phyloP scores from a whole-genome alignment of 2,888 invertebrate genomes.

The Galeopsomyia nigrocyanea region DNA sequence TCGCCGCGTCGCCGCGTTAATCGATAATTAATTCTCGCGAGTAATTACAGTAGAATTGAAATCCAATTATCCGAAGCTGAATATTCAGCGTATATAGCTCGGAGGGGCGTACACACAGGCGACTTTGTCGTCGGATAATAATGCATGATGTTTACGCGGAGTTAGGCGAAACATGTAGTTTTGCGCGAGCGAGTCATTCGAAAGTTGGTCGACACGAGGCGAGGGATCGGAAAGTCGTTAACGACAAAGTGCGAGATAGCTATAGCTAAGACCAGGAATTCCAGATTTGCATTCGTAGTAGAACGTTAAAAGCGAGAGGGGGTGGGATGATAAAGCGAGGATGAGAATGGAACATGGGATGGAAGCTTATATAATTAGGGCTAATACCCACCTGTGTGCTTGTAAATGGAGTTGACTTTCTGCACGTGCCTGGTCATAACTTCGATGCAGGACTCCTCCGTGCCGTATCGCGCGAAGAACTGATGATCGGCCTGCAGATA shows the following conservation, averaged over 20 bases:
- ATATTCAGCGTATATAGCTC: too few relatives aligned
- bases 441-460: slow-evolving; percentile 94
- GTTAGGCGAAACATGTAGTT: too few relatives aligned
- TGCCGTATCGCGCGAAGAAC: slow-evolving; percentile 94
- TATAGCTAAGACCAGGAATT: not conserved
- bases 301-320: not conserved
- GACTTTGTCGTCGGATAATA: too few relatives aligned
- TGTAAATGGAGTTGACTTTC: slow-evolving; percentile 90
- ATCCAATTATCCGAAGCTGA: too few relatives aligned
- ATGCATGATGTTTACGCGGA: too few relatives aligned
- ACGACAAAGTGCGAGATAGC: slow-evolving; percentile 6
- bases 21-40: too few relatives aligned
- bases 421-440: slow-evolving; percentile 96
- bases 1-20: too few relatives aligned
- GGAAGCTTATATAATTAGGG: too few relatives aligned
- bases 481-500: slow-evolving; percentile 97
- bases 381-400: slow-evolving; percentile 79
- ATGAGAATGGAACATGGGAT: not conserved
- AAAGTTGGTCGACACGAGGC: not conserved
- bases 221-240: slow-evolving; percentile 36
- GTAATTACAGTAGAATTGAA: too few relatives aligned
- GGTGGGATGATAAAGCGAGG: not conserved
- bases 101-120: too few relatives aligned
- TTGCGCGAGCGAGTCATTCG: too few relatives aligned
- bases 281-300: slow-evolving; percentile 25